phyloP scores from a whole-genome alignment of 2,113 vertebrate genomes.

The Boulengeromyrus knoepffleri region DNA sequence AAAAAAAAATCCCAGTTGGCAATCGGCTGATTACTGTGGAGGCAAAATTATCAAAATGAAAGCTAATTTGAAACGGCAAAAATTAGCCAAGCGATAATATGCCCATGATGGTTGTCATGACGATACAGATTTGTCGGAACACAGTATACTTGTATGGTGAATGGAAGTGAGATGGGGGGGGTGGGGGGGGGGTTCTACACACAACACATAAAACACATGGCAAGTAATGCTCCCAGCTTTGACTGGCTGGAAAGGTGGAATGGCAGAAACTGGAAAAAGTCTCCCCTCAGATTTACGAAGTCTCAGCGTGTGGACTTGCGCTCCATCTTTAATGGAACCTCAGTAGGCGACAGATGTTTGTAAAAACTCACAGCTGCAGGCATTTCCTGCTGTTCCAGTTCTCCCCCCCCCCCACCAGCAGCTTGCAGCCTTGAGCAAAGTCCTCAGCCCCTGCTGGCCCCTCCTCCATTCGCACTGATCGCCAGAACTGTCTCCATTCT shows the following conservation, averaged over 20 bases:
- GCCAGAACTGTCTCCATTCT: background rate
- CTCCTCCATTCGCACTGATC: background rate
- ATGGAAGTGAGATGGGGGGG: background rate
- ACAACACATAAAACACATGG: background rate
- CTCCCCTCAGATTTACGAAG: background rate
- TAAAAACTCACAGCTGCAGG: background rate
- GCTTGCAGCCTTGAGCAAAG: background rate
- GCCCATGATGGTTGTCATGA: background rate
- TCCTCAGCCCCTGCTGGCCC: background rate
- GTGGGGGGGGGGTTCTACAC: background rate
- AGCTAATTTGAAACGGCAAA: background rate
- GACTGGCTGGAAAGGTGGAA: background rate
- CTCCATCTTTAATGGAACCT: background rate
- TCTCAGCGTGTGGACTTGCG: background rate
- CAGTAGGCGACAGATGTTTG: background rate
- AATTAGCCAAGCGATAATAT: background rate
- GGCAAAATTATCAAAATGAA: background rate
- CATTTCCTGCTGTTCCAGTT: background rate
- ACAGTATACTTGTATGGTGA: background rate
- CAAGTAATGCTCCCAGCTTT: background rate
- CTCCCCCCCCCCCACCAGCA: background rate
- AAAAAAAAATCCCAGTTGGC: background rate
- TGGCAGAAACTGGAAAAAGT: background rate
- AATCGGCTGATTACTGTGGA: background rate
- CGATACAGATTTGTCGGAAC: background rate